Evolutionary conservation across 2,797 vertebrate genomes (phyloP).

Genomic region (Sebastes hopkinsi): DNA sequence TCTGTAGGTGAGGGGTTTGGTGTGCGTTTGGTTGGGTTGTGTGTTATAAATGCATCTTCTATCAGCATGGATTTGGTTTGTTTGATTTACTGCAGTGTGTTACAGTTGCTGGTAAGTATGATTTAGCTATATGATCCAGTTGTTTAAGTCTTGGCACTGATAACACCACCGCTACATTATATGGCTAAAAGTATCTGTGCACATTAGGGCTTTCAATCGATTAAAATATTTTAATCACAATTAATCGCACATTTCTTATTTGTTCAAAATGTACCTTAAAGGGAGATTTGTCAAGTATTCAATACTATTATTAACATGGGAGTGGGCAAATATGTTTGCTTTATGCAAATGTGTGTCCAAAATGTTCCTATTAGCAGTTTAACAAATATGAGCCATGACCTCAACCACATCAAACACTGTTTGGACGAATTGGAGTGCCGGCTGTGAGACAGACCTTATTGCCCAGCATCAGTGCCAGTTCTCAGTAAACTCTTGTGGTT

Average conservation of each 20-base stretch:
- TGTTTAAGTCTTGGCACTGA: neutral
- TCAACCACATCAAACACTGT: neutral
- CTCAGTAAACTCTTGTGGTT: neutral
- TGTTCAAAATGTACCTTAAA: too few relatives aligned
- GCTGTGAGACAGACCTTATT: neutral
- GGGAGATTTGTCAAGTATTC: too few relatives aligned
- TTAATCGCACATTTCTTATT: too few relatives aligned
- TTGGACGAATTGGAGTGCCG: neutral
- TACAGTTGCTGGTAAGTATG: constrained; percentile 33
- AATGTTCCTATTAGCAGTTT: neutral
- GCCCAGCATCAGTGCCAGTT: neutral
- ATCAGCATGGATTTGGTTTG: constrained; percentile 21
- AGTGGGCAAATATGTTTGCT: too few relatives aligned
- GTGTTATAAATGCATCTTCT: constrained; percentile 12
- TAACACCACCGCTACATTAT: neutral
- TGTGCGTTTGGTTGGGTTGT: constrained; percentile 45
- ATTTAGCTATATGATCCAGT: neutral
- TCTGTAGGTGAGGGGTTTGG: constrained; percentile 69
- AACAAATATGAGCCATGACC: neutral
- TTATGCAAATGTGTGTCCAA: neutral
- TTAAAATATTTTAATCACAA: too few relatives aligned
- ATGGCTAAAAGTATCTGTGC: constrained; percentile 1
- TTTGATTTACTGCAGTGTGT: constrained; percentile 13
- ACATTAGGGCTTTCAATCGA: too few relatives aligned
- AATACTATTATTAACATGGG: too few relatives aligned